Evolutionary conservation across 2,888 invertebrate genomes (phyloP).

Genomic region (Odontothrips loti): DNA sequence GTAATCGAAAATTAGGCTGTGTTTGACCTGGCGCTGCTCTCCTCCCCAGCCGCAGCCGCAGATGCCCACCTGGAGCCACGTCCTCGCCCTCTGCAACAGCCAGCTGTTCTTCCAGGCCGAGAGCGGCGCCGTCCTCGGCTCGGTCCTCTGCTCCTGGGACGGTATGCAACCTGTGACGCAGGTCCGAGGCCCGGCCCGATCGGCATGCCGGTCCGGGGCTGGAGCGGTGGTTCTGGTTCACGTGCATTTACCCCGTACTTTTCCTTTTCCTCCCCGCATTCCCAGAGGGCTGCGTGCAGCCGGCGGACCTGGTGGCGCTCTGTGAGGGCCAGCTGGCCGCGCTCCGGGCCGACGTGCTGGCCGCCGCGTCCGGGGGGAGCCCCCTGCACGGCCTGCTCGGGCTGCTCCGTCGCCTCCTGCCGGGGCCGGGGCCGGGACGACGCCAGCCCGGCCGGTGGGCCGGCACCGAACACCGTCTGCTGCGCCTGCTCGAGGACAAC

Average conservation of each 20-base stretch:
- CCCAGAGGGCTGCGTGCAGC: slow-evolving; percentile 17
- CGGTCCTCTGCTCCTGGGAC: neutral
- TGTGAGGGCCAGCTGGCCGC: slow-evolving; percentile 43
- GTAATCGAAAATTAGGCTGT: too few relatives aligned
- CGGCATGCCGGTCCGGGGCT: neutral
- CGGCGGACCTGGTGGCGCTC: slow-evolving; percentile 40
- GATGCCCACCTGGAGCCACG: slow-evolving; percentile 41
- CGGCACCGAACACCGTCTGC: slow-evolving; percentile 32
- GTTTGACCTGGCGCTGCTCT: too few relatives aligned
- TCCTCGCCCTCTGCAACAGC: slow-evolving; percentile 49
- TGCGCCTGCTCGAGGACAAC: slow-evolving; percentile 37
- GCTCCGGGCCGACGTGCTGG: slow-evolving; percentile 46
- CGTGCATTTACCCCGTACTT: neutral
- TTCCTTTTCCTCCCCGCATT: neutral
- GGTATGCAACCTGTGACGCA: neutral
- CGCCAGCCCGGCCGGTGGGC: slow-evolving; percentile 27
- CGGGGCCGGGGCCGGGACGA: slow-evolving; percentile 38
- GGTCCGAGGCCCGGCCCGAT: too few relatives aligned
- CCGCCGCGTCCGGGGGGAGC: slow-evolving; percentile 45
- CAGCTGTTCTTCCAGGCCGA: slow-evolving; percentile 45
- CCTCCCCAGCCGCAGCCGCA: too few relatives aligned
- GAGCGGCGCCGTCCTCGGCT: slow-evolving; percentile 44
- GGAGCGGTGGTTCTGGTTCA: neutral
- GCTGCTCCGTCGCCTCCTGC: slow-evolving; percentile 41
- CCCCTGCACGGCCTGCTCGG: slow-evolving; percentile 49